Conservation (phyloP, 2,113 vertebrate species). For the Varanus salvator region DNA sequence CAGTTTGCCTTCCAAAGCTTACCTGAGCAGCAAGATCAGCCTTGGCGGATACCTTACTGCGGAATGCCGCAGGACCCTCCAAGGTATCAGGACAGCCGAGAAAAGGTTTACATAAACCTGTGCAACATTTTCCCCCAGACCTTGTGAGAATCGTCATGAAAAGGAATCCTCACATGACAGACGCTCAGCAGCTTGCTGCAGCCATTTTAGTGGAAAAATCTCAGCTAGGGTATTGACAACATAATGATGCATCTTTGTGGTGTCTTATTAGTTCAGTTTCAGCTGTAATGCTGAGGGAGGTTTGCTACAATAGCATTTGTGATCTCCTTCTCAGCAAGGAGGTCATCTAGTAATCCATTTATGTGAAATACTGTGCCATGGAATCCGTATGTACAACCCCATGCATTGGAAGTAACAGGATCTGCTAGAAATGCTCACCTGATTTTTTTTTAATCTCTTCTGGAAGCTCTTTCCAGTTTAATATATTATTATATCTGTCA, state of each 20-base stretch:
- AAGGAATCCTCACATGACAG: slow-evolving; percentile 91
- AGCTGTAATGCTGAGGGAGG: slow-evolving; percentile 84
- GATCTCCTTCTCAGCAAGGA: slow-evolving; percentile 85
- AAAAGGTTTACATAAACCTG: slow-evolving; percentile 91
- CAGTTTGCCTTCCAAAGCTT: slow-evolving; percentile 89
- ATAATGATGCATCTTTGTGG: slow-evolving; percentile 76
- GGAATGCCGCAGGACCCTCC: slow-evolving; percentile 81
- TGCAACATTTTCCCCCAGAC: slow-evolving; percentile 96
- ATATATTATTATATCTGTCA: slow-evolving; percentile 77
- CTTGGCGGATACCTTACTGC: slow-evolving; percentile 84
- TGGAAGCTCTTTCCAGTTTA: slow-evolving; percentile 77
- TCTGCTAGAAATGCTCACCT: slow-evolving; percentile 72
- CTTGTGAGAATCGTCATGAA: slow-evolving; percentile 95
- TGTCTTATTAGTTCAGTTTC: slow-evolving; percentile 80
- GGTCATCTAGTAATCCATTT: slow-evolving; percentile 86
- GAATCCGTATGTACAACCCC: slow-evolving; percentile 79
- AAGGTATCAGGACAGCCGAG: slow-evolving; percentile 83
- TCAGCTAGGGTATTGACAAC: slow-evolving; percentile 86
- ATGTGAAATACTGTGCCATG: slow-evolving; percentile 83
- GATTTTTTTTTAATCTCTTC: slow-evolving; percentile 67
- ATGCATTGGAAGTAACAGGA: slow-evolving; percentile 70
- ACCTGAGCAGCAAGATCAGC: slow-evolving; percentile 85
- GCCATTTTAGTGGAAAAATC: slow-evolving; percentile 95
- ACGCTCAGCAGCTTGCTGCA: slow-evolving; percentile 95
- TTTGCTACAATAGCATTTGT: slow-evolving; percentile 90